A percentile compares a stretch with the other conserved stretches of the same genome.
These are phyloP conservation scores for Heliornis fulica DNA, from an alignment of 2,113 vertebrate species.

Conservation along the genomic window DNA sequence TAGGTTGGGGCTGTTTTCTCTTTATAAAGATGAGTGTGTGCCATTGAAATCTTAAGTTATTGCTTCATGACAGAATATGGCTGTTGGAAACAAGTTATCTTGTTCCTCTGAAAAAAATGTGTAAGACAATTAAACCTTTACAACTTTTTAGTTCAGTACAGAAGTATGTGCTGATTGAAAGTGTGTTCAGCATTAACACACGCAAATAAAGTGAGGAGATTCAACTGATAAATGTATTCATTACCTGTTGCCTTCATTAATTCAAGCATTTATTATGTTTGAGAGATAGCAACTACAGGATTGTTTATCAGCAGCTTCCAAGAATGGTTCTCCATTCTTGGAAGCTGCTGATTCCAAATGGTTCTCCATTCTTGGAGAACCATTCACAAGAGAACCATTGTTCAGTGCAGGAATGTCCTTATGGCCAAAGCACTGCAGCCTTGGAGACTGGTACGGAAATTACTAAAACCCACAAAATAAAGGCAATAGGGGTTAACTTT, in stretches of 20 bases:
- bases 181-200: background rate
- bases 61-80: background rate
- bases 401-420: background rate
- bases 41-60: background rate
- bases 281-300: background rate
- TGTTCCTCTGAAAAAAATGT: conserved; percentile 18
- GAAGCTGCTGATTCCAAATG: too few relatives aligned
- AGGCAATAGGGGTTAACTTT: background rate
- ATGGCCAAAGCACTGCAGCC: background rate
- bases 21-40: background rate
- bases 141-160: background rate
- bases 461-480: background rate
- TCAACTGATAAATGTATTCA: background rate
- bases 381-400: too few relatives aligned
- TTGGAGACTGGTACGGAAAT: background rate
- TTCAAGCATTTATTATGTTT: conserved; percentile 7
- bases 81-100: background rate
- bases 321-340: background rate
- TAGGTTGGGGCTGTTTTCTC: background rate
- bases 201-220: conserved; percentile 15
- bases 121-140: background rate
- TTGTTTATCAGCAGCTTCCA: background rate
- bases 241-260: background rate
- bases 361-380: too few relatives aligned
- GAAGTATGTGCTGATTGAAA: background rate